Percentiles rank a stretch among this genome's conserved stretches.
Evolutionary conservation across 2,797 vertebrate species (phyloP).

Genomic region (Aeoliscus strigatus): DNA sequence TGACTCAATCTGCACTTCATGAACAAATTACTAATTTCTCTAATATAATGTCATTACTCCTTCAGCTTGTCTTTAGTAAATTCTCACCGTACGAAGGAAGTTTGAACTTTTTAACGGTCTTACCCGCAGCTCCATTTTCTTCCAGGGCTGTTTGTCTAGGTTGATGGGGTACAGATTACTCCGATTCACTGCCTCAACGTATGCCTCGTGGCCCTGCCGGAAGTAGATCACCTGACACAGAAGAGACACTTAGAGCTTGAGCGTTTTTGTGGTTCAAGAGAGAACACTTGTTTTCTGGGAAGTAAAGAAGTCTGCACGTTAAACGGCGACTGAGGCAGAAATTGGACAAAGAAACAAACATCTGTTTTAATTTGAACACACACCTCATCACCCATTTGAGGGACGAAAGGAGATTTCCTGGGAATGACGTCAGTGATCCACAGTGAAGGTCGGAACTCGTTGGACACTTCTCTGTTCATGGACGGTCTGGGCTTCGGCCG

Average conservation of each 20-base stretch:
- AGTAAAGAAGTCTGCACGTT: no score
- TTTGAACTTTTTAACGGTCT: no score
- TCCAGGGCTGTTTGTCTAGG: constrained; percentile 92
- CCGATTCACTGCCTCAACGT: constrained; percentile 88
- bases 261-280: not conserved
- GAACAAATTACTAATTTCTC: not conserved
- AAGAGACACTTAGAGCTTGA: not conserved
- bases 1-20: not conserved
- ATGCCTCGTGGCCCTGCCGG: constrained; percentile 95
- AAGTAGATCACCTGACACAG: constrained; percentile 91
- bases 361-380: constrained; percentile 17
- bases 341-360: not conserved
- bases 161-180: constrained; percentile 87
- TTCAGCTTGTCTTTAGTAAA: no score
- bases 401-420: constrained; percentile 92
- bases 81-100: no score
- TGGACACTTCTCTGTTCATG: constrained; percentile 77
- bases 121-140: constrained; percentile 91
- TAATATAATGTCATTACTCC: not conserved
- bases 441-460: constrained; percentile 85
- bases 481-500: constrained; percentile 72
- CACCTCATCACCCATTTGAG: constrained; percentile 98
- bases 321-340: not conserved
- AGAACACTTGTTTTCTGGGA: no score
- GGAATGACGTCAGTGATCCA: constrained; percentile 97